phyloP scores from a whole-genome alignment of 2,113 vertebrate genomes.

The Thermophis baileyi region DNA sequence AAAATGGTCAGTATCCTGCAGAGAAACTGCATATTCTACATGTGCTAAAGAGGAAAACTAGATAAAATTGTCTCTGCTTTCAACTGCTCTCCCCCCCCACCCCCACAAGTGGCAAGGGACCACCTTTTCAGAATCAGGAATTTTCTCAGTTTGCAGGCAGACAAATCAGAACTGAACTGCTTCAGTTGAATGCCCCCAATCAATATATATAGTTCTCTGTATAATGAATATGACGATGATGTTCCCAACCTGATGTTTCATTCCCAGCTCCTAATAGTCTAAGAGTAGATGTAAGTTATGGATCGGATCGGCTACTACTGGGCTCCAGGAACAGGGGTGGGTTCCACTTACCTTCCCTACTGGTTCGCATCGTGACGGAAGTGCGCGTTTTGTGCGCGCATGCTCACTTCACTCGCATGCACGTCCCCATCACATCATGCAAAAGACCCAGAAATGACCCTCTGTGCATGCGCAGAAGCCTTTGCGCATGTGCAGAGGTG shows the following conservation, averaged over 20 bases:
- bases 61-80: not conserved
- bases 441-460: too few relatives aligned
- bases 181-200: not conserved
- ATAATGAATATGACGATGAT: not conserved
- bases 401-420: too few relatives aligned
- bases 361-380: too few relatives aligned
- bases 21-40: not conserved
- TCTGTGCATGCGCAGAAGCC: too few relatives aligned
- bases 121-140: not conserved
- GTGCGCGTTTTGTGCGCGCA: too few relatives aligned
- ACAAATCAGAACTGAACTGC: not conserved
- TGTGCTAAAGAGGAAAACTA: not conserved
- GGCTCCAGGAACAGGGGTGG: not conserved
- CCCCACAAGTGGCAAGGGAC: not conserved
- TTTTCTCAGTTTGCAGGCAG: not conserved
- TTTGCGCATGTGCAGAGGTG: too few relatives aligned
- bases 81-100: not conserved
- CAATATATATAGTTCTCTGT: not conserved
- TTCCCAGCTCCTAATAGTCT: not conserved
- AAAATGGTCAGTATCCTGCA: not conserved
- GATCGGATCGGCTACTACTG: not conserved
- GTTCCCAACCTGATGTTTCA: not conserved
- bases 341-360: too few relatives aligned
- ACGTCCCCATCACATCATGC: too few relatives aligned
- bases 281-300: not conserved